Conservation (phyloP, 2,888 invertebrate species). For the Campoplex nolae region DNA sequence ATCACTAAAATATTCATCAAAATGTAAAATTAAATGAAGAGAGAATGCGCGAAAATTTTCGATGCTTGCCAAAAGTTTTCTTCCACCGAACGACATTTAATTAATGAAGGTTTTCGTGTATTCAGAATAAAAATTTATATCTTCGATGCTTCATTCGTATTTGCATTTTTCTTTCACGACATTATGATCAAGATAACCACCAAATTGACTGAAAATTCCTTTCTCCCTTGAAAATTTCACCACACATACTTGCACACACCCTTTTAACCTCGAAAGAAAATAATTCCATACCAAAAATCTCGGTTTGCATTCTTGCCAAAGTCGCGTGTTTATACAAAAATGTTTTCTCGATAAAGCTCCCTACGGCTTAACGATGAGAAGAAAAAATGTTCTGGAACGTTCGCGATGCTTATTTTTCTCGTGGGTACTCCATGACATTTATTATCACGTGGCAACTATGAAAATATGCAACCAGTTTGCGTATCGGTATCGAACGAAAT, state of each 20-base stretch:
- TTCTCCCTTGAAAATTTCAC: constrained; percentile 3
- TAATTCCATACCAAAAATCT: constrained; percentile 10
- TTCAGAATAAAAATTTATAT: background rate
- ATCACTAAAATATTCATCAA: too few species aligned
- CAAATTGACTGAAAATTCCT: constrained; percentile 12
- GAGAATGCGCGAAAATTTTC: too few species aligned
- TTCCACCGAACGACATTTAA: background rate
- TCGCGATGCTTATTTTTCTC: constrained; percentile 73
- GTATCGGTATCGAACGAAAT: constrained; percentile 55
- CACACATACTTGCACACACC: constrained; percentile 10
- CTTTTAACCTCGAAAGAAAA: constrained; percentile 1
- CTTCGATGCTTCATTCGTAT: background rate
- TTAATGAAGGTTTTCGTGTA: background rate
- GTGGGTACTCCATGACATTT: constrained; percentile 76
- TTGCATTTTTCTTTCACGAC: background rate
- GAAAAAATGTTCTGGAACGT: constrained; percentile 14
- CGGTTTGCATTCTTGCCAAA: constrained; percentile 30
- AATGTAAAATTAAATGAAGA: too few species aligned
- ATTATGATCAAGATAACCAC: background rate
- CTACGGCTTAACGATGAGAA: constrained; percentile 14
- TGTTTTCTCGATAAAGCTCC: constrained; percentile 20
- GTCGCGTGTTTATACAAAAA: constrained; percentile 24
- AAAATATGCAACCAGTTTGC: constrained; percentile 77
- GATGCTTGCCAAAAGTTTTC: too few species aligned
- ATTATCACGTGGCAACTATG: constrained; percentile 76